These are phyloP conservation scores for Chroicocephalus ridibundus DNA, from an alignment of 2,113 vertebrate species.

Conservation along the genomic window DNA sequence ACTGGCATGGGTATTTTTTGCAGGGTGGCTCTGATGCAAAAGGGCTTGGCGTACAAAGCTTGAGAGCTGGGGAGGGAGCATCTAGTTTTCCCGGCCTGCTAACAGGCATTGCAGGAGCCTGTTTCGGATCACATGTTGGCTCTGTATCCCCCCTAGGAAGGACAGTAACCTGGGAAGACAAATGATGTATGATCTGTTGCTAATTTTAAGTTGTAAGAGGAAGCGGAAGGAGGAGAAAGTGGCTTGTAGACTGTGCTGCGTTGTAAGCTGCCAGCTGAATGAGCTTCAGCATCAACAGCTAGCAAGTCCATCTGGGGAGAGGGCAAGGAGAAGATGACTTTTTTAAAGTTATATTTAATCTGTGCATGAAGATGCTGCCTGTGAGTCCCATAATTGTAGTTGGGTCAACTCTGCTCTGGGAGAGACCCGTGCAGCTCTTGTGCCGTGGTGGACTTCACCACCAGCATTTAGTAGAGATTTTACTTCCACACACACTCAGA, in stretches of 20 bases:
- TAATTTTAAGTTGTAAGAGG: not conserved
- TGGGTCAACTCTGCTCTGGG: not conserved
- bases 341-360: not conserved
- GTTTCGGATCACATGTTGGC: not conserved
- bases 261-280: not conserved
- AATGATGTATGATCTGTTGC: not conserved
- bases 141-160: not conserved
- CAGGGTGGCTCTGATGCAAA: not conserved
- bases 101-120: not conserved
- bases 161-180: not conserved
- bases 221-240: not conserved
- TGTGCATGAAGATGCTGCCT: not conserved
- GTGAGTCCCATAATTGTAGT: not conserved
- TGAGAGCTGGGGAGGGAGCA: not conserved
- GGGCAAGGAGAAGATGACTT: not conserved
- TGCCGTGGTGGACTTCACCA: not conserved
- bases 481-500: not conserved
- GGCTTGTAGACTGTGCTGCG: not conserved
- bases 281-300: not conserved
- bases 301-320: not conserved
- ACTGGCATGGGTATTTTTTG: not conserved
- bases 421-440: not conserved
- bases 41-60: not conserved
- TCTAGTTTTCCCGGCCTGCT: not conserved
- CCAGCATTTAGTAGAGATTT: not conserved